phyloP scores from a whole-genome alignment of 2,113 vertebrate genomes.

The Anthoscopus minutus region DNA sequence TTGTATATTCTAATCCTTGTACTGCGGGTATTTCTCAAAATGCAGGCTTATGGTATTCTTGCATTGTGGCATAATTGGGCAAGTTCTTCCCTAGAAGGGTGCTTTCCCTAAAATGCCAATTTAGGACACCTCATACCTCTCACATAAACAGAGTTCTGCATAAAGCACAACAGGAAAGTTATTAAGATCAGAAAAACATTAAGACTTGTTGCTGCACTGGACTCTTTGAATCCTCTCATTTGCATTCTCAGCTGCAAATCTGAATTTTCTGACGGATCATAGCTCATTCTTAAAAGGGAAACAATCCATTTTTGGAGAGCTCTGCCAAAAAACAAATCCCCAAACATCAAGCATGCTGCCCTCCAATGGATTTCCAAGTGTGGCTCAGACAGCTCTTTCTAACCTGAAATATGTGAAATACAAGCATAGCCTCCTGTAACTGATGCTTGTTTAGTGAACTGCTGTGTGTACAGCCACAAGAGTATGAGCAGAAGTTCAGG shows the following conservation, averaged over 20 bases:
- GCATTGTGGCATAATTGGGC: neutral
- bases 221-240: neutral
- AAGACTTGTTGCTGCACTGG: neutral
- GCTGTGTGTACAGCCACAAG: neutral
- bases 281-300: neutral
- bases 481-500: neutral
- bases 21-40: neutral
- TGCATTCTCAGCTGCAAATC: neutral
- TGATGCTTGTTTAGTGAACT: neutral
- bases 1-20: neutral
- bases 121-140: neutral
- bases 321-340: constrained; percentile 11
- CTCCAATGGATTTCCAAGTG: constrained; percentile 17
- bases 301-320: neutral
- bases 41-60: neutral
- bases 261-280: neutral
- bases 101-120: neutral
- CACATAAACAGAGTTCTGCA: neutral
- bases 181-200: neutral
- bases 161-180: neutral
- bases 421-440: neutral
- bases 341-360: constrained; percentile 12
- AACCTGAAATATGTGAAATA: neutral
- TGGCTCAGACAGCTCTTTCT: constrained; percentile 7
- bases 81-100: neutral